Base-by-base conservation (phyloP, 1,140 invertebrate species). In the Philopotamus ludificatus region DNA sequence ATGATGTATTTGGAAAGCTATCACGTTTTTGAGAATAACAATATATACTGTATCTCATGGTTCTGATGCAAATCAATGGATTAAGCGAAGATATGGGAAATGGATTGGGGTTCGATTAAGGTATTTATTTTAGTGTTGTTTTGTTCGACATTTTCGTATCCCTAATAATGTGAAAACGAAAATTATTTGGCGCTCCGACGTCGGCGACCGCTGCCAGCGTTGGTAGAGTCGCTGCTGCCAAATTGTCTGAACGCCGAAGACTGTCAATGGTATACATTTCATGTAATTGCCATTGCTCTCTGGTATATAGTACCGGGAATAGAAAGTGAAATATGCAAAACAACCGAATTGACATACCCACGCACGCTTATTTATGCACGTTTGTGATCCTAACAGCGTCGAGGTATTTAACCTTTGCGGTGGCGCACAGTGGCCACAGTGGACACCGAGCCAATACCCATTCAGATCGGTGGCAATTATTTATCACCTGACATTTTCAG, bases 301-400 rank as follows among this genome's bases (percentile, higher is more conserved):
- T 10, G 21, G n/a, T n/a, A n/a, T 53, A 23, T 53, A 53, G 50
- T 53, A 23, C 23, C 50, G 15, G 23, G 50, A 53, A 53, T 53
- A 53, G 50, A 53, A 25, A 53, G 18, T 10, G 10, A 53, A 53
- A 25, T 53, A 53, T 53, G 50, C 50, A 53, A 53, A 53, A 53
- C 22, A 53, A 53, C 20, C 47, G 47, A 49, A 49, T 21, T 21
- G 47, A 21, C 15, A 49, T 15, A 49, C 47, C 15, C 15, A 21
- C 3, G 16, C 47, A 21, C 3, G 22, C 15, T 49, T 49, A 49
- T 49, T 49, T 49, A 21, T 18, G 47, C 47, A 20, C 28, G 12
- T 21, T 49, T 49, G 47, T 49, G 47, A 47, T 18, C 10, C 16
- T 47, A 49, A 18, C 21, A 15, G 47, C 47, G 22, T 3, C 3